Evolutionary conservation across 1,140 invertebrate genomes (phyloP).

Genomic region (Aethina tumida): DNA sequence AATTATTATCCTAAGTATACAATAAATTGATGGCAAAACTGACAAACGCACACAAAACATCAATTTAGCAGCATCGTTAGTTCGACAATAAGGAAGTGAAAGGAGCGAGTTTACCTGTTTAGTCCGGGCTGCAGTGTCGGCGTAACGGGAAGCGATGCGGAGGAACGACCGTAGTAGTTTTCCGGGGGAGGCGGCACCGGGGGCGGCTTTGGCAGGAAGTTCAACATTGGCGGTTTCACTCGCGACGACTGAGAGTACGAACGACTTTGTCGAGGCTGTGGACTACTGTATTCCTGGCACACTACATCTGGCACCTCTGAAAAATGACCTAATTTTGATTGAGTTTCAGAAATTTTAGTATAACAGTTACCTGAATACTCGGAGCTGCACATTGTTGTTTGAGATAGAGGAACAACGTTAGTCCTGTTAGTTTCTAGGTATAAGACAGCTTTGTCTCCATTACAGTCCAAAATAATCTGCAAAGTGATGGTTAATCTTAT

Average conservation of each 20-base stretch:
- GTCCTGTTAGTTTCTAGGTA: slow-evolving; percentile 12
- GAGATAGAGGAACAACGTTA: slow-evolving; percentile 11
- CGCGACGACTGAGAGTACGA: slow-evolving; percentile 14
- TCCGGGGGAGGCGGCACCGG: slow-evolving; percentile 61
- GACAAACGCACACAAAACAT: too few species aligned
- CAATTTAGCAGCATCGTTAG: too few species aligned
- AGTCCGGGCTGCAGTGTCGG: slow-evolving; percentile 16
- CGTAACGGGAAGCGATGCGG: slow-evolving; percentile 21
- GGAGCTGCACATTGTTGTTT: slow-evolving; percentile 31
- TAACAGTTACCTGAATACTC: slow-evolving; percentile 38
- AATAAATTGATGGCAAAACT: too few species aligned
- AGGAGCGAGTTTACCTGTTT: slow-evolving; percentile 4
- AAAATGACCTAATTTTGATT: slow-evolving; percentile 20
- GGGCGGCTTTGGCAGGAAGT: slow-evolving; percentile 53
- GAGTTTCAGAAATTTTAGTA: not conserved
- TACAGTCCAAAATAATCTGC: not conserved
- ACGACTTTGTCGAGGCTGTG: slow-evolving; percentile 22
- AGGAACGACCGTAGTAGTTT: slow-evolving; percentile 55
- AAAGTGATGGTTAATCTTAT: not conserved
- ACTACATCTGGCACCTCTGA: slow-evolving; percentile 47
- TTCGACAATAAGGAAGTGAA: too few species aligned
- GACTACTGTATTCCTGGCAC: slow-evolving; percentile 39
- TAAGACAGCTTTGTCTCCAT: slow-evolving; percentile 12
- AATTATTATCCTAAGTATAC: too few species aligned
- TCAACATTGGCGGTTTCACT: slow-evolving; percentile 39